These are phyloP conservation scores for Porites divaricata DNA, from an alignment of 92 coral and sea anemone genomes.

Conservation along the genomic window DNA sequence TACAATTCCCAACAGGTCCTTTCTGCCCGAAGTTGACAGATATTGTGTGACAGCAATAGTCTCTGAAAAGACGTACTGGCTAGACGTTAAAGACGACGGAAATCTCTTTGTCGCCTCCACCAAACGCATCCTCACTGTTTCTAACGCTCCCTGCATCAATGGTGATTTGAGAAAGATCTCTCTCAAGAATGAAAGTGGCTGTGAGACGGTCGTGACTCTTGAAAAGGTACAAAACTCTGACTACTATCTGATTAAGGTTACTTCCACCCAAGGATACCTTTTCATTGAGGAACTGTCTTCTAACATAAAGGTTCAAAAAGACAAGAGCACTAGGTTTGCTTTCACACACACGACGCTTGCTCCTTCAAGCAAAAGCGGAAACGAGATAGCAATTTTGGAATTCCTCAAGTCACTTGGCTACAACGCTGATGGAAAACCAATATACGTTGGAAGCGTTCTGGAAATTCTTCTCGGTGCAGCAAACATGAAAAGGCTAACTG, in stretches of 20 bases:
- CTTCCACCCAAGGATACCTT: background rate
- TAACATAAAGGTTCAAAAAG: background rate
- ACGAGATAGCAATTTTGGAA: background rate
- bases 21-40: constrained; percentile 6
- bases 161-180: constrained; percentile 3
- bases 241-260: background rate
- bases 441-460: background rate
- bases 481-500: constrained; percentile 1
- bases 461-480: constrained; percentile 11
- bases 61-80: constrained; percentile 7
- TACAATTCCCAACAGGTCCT: constrained; percentile 20
- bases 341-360: constrained; percentile 24
- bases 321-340: background rate
- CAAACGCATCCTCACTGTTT: background rate
- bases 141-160: constrained; percentile 19
- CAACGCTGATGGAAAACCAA: background rate
- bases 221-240: background rate
- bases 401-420: constrained; percentile 10
- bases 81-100: constrained; percentile 4
- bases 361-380: background rate
- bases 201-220: background rate
- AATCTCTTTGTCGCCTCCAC: background rate
- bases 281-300: background rate
- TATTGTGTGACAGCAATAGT: background rate
- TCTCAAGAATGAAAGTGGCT: background rate